Evolutionary conservation across 2,797 vertebrate genomes (phyloP), one percentile per base, ranked within the genome.

Genomic region (Scarus forsteni): DNA sequence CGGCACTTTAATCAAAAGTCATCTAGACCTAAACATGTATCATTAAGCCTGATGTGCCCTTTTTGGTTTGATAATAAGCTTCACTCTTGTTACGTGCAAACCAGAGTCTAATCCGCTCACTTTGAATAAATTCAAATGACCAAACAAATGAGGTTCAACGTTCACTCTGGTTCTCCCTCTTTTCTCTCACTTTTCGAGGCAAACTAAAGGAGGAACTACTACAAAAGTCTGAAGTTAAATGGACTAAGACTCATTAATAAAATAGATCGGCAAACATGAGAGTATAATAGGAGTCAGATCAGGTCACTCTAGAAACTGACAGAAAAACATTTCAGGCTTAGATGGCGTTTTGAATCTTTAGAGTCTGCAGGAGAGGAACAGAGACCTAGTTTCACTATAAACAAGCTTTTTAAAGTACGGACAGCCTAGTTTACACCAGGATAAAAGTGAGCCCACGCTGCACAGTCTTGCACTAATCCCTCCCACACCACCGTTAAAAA

Each of bases 41-140:
- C 3, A 49, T 49, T 15, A 49, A 54, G n/a, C 35, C 16, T 34
- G 14, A 16, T 54, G 10, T 35, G 43, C 8, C 48, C 27, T 35
- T 18, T 46, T 77, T 72, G 10, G 57, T 80, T 60, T 70, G 46
- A 63, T 66, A 53, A 79, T 66, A 35, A 59, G 15, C 70, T 68
- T 59, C 43, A 67, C 53, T 81, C 59, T 12, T 40, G 59, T 61
- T 63, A 49, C 66, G 89, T 88, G 87, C 87, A 91, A 92, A 92
- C 50, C 18, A 80, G 57, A 79, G 39, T 75, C 62, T 70, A 70
- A 85, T 75, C 57, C 73, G 57, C 52, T 58, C 51, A 43, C 75
- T 92, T 93, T 91, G 82, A 91, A 91, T 94, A 76, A 79, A 93
- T 91, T 90, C 84, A 92, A 92, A 93, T 56, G 19, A 45, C 14